phyloP scores from a whole-genome alignment of 2,113 vertebrate species.

The Anhinga anhinga region DNA sequence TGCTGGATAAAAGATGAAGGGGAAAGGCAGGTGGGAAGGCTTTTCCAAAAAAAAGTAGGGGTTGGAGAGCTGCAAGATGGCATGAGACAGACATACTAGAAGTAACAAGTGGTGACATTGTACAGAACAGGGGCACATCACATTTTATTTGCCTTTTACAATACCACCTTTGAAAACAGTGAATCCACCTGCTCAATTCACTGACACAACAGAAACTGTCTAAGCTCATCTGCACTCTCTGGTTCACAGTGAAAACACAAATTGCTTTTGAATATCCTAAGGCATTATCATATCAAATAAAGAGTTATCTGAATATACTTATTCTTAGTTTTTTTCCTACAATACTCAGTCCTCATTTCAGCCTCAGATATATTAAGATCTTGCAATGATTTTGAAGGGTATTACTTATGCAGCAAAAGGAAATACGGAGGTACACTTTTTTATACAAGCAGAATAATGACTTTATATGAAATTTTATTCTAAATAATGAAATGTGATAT shows the following conservation, averaged over 20 bases:
- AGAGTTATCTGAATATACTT: background rate
- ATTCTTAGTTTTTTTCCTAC: background rate
- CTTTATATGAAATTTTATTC: background rate
- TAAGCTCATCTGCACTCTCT: background rate
- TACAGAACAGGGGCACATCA: background rate
- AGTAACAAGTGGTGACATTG: background rate
- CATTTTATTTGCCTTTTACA: background rate
- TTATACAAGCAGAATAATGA: background rate
- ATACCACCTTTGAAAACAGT: background rate
- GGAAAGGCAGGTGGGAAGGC: background rate
- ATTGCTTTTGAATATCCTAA: background rate
- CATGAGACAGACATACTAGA: background rate
- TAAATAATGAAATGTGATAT: background rate
- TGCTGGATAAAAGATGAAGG: background rate
- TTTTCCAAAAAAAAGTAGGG: background rate
- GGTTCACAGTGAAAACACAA: background rate
- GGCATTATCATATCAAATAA: background rate
- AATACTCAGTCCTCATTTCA: background rate
- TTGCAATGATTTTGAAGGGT: background rate
- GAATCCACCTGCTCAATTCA: background rate
- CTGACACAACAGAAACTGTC: background rate
- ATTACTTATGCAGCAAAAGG: background rate
- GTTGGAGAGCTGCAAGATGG: background rate
- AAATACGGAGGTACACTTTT: background rate
- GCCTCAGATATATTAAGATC: background rate